Evolutionary conservation across 1,140 invertebrate genomes (phyloP).

Genomic region (Heliconius hewitsoni): DNA sequence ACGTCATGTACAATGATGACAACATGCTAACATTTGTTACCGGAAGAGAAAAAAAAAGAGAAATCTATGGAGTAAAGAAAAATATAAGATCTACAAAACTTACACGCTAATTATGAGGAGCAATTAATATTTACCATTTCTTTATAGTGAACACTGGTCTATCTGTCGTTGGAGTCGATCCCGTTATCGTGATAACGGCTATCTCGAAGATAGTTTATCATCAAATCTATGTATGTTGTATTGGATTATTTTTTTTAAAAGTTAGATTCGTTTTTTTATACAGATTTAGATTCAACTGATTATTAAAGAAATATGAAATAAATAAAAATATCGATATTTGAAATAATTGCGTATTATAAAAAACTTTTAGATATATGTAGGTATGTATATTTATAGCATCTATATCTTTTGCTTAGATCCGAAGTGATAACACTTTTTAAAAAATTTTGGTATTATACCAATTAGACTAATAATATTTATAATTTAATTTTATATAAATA

Average conservation of each 20-base stretch:
- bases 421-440: no score
- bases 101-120: slow-evolving; percentile 22
- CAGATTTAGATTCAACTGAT: background rate
- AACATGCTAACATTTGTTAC: slow-evolving; percentile 43
- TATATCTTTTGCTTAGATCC: background rate
- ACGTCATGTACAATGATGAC: slow-evolving; percentile 41
- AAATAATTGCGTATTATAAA: no score
- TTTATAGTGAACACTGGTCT: slow-evolving; percentile 45
- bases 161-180: slow-evolving; percentile 38
- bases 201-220: slow-evolving; percentile 46
- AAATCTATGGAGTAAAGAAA: background rate
- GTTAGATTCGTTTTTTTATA: background rate
- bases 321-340: no score
- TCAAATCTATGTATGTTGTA: slow-evolving; percentile 31
- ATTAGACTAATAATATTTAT: background rate
- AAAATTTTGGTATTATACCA: no score
- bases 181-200: slow-evolving; percentile 51
- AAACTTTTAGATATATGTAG: background rate
- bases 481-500: background rate
- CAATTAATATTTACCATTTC: slow-evolving; percentile 52
- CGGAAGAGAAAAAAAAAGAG: background rate
- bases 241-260: background rate
- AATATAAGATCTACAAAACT: slow-evolving; percentile 8
- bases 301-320: background rate
- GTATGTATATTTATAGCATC: background rate